Percentiles rank a stretch among this genome's conserved stretches.
These are phyloP conservation scores for Gymnothorax javanicus DNA, from an alignment of 2,797 vertebrate species.

Conservation along the genomic window DNA sequence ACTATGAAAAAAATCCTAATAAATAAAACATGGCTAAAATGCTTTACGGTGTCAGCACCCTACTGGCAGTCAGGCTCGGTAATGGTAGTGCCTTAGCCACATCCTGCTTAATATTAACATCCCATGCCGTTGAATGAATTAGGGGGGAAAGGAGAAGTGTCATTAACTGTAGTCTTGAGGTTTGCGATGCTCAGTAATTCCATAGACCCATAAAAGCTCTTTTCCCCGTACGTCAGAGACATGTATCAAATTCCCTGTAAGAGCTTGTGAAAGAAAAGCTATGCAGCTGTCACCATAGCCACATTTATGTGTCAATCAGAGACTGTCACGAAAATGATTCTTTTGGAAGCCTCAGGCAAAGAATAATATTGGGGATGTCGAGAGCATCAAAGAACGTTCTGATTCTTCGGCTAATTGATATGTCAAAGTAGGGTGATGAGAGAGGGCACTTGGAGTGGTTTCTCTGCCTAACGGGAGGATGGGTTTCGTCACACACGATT, in stretches of 20 bases:
- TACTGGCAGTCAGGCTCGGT: constrained; percentile 8
- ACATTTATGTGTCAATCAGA: background rate
- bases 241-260: background rate
- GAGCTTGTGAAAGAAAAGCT: background rate
- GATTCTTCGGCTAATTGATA: no score
- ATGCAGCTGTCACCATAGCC: background rate
- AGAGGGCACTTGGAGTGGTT: no score
- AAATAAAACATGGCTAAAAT: background rate
- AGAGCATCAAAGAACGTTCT: no score
- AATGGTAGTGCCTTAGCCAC: constrained; percentile 17
- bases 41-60: constrained; percentile 16
- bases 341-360: no score
- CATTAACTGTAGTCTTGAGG: constrained; percentile 16
- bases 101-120: constrained; percentile 21
- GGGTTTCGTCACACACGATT: background rate
- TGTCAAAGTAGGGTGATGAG: no score
- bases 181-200: constrained; percentile 16
- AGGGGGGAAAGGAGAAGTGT: background rate
- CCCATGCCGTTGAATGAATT: constrained; percentile 3
- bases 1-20: background rate
- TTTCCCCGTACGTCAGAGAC: constrained; percentile 19
- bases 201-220: constrained; percentile 12
- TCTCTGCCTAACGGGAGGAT: no score
- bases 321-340: background rate
- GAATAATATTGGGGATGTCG: no score